Base-by-base conservation (phyloP, 2,113 vertebrate genomes). In the Chloroceryle aenea region DNA sequence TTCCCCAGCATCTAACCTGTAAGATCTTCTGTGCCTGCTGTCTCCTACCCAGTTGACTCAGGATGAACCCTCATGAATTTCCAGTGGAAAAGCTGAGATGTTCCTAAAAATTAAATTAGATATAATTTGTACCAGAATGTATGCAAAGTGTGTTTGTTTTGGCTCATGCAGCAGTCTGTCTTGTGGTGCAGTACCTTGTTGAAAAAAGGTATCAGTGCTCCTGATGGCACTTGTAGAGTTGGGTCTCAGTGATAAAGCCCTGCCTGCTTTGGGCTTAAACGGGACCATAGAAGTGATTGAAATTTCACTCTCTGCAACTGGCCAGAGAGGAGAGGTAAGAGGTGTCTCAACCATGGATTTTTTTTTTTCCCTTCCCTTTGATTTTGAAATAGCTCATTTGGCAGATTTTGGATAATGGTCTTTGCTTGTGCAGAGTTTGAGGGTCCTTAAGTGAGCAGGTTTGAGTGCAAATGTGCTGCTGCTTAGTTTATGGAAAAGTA, bases 71-170 rank as follows among this genome's bases (percentile, higher is more conserved):
- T 25, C 19, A 71, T 40, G 58, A 89, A 72, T 93, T 94, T 74
- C 52, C 73, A 56, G 30, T 73, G 71, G 43, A 73, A 91, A 94
- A 72, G 47, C 34, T 10, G 3, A 58, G 38, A 38, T 2, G 0
- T 55, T 85, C 38, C 8, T 75, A 75, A 43, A 48, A 72, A 75
- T 85, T 64, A 76, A 92, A 90, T 83, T 34, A 62, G 87, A 76
- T n/a, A 40, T 48, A 42, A 38, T 74, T 81, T 89, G 47, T 71
- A 58, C 62, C 30, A 77, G 69, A 56, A 66, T 34, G 26, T 83
- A 75, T 4, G 1, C 43, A 45, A 40, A 87, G 43, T 45, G 43
- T 30, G 7, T 76, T 89, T 91, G 64, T 76, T 93, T 75, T 68
- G 58, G 69, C 58, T 68, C 62, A 47, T 7, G 12, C 66, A 64